Evolutionary conservation across 2,888 invertebrate species (phyloP), one percentile per base, ranked within the genome.

Genomic region (Bombylius discolor): DNA sequence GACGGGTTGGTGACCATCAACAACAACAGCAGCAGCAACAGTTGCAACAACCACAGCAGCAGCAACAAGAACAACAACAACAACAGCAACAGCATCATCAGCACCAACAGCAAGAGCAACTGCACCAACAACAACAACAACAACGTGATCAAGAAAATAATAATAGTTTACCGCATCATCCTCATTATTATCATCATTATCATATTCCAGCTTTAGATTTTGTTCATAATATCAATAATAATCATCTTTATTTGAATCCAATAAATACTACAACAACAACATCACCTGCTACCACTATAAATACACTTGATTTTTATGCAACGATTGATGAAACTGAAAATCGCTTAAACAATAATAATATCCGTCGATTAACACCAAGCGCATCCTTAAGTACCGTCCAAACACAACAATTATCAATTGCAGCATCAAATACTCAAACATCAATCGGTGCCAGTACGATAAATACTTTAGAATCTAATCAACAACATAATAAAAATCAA

Each of bases 121-220:
- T 11, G 4, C 39, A 42, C 4, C 39, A 42, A n/a, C 56, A 48
- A 11, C 44, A 48, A 5, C 51, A 55, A 9, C 55, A 51, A 7
- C 47, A 39, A 13, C 56, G 65, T 59, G 64, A 66, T 60, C 62
- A 64, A 14, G 62, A 66, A 36, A 61, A 65, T 56, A 65, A 56
- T 53, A 63, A 60, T 42, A 65, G 60, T 53, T 47, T 54, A 62
- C 55, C 56, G 6, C n/a, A 49, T 9, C 44, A 54, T 33, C 34
- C 36, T 39, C 50, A 46, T 5, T 50, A 54, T 14, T 23, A 23
- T 23, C 23, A 23, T 23, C 23, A 23, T 23, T 23, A 23, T 23
- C 49, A 54, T 32, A 49, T 54, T 6, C 31, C 50, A 36, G 9
- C 39, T 4, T 11, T 42, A 7, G 39, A 42, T 11, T 42, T 42